phyloP scores from a whole-genome alignment of 2,113 vertebrate species.

The Cathartes aura region DNA sequence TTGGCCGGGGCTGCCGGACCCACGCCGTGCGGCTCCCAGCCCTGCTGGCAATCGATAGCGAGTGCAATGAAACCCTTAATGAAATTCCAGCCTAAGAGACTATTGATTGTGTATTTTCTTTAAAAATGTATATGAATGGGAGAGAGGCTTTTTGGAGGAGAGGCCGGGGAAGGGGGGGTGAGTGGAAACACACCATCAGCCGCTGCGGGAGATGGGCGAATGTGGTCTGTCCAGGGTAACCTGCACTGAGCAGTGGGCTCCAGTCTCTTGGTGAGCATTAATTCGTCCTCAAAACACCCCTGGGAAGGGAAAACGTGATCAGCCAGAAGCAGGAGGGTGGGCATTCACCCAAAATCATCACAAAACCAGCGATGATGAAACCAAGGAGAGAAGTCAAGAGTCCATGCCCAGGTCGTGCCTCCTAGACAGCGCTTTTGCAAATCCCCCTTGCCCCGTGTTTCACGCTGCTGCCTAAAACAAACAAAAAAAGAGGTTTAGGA shows the following conservation, averaged over 20 bases:
- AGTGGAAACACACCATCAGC: background rate
- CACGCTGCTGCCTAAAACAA: background rate
- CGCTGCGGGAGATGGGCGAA: rapidly evolving
- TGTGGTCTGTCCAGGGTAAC: background rate
- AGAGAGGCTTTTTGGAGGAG: slow-evolving; percentile 26
- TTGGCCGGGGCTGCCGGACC: rapidly evolving
- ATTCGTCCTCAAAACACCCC: background rate
- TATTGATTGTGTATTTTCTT: slow-evolving; percentile 60
- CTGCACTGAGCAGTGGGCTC: background rate
- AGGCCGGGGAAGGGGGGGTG: background rate
- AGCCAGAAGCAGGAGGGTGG: background rate
- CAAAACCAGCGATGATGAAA: background rate
- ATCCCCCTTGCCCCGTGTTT: background rate
- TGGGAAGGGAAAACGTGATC: background rate
- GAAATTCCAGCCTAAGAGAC: slow-evolving; percentile 57
- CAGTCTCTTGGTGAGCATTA: background rate
- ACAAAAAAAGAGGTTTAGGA: background rate
- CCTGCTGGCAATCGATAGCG: slow-evolving; percentile 17
- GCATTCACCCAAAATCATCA: background rate
- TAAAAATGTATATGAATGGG: slow-evolving; percentile 54
- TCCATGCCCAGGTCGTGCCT: background rate
- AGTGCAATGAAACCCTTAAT: slow-evolving; percentile 60
- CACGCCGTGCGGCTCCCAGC: background rate
- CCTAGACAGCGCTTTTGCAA: background rate
- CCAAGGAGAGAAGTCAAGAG: background rate